Evolutionary conservation across 2,888 invertebrate genomes (phyloP).

Genomic region (Yponomeuta evonymella): DNA sequence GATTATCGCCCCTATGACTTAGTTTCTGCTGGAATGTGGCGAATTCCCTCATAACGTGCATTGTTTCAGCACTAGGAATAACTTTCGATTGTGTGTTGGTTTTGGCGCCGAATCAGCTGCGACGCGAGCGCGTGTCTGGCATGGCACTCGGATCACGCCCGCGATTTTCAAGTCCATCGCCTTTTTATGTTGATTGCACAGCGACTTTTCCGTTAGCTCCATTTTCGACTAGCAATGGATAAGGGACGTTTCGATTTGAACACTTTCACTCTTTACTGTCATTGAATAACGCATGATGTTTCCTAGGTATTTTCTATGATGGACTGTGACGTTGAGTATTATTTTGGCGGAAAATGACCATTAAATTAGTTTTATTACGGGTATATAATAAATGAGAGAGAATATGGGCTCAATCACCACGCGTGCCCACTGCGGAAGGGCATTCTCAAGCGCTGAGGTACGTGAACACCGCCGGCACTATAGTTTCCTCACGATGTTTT

Average conservation of each 20-base stretch:
- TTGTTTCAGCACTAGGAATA: conserved; percentile 62
- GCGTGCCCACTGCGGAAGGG: too few species aligned
- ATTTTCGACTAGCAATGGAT: background rate
- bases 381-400: too few species aligned
- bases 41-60: background rate
- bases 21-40: background rate
- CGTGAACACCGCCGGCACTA: too few species aligned
- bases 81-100: conserved; percentile 67
- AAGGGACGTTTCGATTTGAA: background rate
- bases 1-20: background rate
- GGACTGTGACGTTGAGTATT: background rate
- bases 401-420: too few species aligned
- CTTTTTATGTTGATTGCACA: background rate
- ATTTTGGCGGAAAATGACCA: too few species aligned
- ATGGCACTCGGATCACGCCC: background rate
- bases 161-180: background rate
- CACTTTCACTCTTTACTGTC: background rate
- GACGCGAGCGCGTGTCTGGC: background rate
- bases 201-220: background rate
- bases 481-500: too few species aligned
- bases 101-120: conserved; percentile 2
- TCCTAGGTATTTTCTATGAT: background rate
- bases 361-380: too few species aligned
- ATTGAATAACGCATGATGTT: background rate
- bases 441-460: too few species aligned